Evolutionary conservation across 1,140 invertebrate genomes (phyloP).

Genomic region (Drosophila rhopaloa): DNA sequence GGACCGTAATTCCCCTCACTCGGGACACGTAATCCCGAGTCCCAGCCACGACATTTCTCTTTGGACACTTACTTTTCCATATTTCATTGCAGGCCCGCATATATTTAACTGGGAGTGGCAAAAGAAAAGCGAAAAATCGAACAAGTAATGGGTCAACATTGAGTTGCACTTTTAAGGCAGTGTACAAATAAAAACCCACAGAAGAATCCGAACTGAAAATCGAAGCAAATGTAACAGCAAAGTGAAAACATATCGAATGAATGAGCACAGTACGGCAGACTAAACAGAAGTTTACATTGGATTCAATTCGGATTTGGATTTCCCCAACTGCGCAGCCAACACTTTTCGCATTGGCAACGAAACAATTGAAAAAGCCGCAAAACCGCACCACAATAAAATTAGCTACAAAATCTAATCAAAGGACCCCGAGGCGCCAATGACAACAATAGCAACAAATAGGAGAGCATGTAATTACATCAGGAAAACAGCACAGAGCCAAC

Average conservation of each 20-base stretch:
- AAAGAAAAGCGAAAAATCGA: not conserved
- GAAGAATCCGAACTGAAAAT: not conserved
- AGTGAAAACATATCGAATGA: conserved; percentile 26
- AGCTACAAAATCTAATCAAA: conserved; percentile 77
- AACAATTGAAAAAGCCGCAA: conserved; percentile 60
- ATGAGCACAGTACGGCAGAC: conserved; percentile 7
- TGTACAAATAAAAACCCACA: not conserved
- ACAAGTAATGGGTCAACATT: conserved; percentile 26
- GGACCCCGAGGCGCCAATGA: conserved; percentile 67
- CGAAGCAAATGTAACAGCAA: conserved; percentile 9
- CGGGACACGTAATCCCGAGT: not conserved
- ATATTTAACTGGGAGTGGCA: conserved; percentile 3
- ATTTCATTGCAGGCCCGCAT: not conserved
- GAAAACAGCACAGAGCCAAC: conserved; percentile 26
- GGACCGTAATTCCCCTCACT: conserved; percentile 1
- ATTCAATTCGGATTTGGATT: conserved; percentile 33
- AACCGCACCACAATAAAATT: conserved; percentile 65
- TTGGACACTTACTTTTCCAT: not conserved
- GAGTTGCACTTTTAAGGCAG: conserved; percentile 18
- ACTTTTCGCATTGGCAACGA: conserved; percentile 23
- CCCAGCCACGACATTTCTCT: not conserved
- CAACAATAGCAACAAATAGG: conserved; percentile 37
- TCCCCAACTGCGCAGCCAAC: conserved; percentile 3
- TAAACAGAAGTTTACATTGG: conserved; percentile 25
- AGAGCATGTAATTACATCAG: conserved; percentile 65